phyloP scores from a whole-genome alignment of 2,888 invertebrate genomes.

The Cynaeus angustus region DNA sequence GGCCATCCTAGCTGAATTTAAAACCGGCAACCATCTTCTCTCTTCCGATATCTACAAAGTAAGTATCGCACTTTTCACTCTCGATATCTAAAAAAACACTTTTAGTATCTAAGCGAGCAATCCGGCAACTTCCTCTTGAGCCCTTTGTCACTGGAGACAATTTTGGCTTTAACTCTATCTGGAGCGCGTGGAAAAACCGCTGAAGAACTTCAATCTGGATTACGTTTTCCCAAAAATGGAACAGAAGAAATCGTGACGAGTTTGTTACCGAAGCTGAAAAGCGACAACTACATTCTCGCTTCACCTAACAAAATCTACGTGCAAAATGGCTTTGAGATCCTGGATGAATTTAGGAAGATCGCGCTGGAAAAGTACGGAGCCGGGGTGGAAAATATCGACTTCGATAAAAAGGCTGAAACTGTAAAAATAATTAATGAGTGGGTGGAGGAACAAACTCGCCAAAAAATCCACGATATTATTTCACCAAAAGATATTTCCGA shows the following conservation, averaged over 20 bases:
- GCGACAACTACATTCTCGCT: background rate
- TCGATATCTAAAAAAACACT: too few relatives aligned
- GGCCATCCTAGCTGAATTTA: background rate
- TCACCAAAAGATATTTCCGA: background rate
- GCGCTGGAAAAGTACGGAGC: background rate
- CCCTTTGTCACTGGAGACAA: constrained; percentile 7
- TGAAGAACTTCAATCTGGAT: background rate
- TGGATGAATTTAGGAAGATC: background rate
- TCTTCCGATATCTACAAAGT: too few relatives aligned
- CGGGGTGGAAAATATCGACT: constrained; percentile 2
- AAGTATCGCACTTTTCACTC: too few relatives aligned
- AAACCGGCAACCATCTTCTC: background rate
- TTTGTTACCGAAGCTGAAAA: background rate
- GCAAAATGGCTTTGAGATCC: constrained; percentile 9
- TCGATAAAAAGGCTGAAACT: background rate
- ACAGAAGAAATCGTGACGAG: background rate
- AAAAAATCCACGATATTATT: constrained; percentile 24
- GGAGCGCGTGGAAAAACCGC: constrained; percentile 1
- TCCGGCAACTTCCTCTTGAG: constrained; percentile 15
- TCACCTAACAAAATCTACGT: constrained; percentile 9
- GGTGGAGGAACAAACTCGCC: constrained; percentile 72
- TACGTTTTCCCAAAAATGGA: constrained; percentile 1
- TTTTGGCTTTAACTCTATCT: constrained; percentile 10
- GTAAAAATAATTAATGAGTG: constrained; percentile 4
- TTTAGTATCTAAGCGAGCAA: too few relatives aligned